Evolutionary conservation across 1,140 invertebrate genomes (phyloP), one percentile per base, ranked within the genome.

Genomic region (Ceratina calcarata): DNA sequence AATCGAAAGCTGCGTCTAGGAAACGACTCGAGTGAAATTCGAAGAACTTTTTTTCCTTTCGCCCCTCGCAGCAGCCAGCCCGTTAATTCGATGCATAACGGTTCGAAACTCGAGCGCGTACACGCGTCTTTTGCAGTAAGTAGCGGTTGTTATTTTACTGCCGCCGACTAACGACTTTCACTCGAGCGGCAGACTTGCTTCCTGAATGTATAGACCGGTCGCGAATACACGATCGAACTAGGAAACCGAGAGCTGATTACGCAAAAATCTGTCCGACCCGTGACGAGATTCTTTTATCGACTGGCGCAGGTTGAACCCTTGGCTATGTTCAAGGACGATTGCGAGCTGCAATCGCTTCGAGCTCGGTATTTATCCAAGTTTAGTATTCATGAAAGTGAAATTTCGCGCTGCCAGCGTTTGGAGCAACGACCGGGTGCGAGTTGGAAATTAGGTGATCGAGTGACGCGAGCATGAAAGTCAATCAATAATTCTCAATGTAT

Each of bases 81-180:
- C 8, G 10, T 8, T 32, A 20, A 37, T 69, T 53, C 57, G 60
- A 4, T 45, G 37, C 69, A 55, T 32, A 67, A 55, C 15, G 13
- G 65, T 24, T 22, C 20, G 18, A 51, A 27, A 20, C 37, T 67
- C 65, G 69, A 66, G 18, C 18, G 27, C 37, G n/a, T 12, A 24
- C 16, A 13, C 4, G 37, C 37, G 55, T 73, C 72, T 73, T 68
- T 72, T 45, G 58, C 76, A 58, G 18, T 37, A 37, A 37, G 32
- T 37, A 37, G 32, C 3, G 16, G 61, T 51, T 55, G 60, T 71
- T 78, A 70, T 57, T 37, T 81, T 69, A 72, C 68, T 62, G 49
- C 68, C 61, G 53, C 27, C 66, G 64, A 58, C 70, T 75, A 85
- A 88, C 87, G 79, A 87, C 87, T 88, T 88, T 88, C 87, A 88